phyloP scores from a whole-genome alignment of 2,797 vertebrate species.

The Strix occidentalis region DNA sequence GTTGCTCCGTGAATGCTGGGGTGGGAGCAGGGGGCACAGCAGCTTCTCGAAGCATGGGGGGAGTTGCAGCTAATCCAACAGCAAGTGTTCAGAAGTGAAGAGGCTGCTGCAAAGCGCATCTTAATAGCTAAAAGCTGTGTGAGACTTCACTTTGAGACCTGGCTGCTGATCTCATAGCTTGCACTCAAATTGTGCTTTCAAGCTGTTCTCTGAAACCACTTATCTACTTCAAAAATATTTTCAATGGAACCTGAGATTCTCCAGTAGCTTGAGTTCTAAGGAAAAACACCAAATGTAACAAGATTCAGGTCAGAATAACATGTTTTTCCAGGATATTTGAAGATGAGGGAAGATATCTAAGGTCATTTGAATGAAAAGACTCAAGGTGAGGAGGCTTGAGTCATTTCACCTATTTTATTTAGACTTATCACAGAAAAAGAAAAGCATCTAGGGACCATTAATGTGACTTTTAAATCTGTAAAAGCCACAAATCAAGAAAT shows the following conservation, averaged over 20 bases:
- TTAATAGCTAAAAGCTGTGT: neutral
- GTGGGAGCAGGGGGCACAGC: neutral
- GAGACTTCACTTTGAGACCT: neutral
- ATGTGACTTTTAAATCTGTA: neutral
- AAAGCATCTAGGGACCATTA: neutral
- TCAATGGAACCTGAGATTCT: neutral
- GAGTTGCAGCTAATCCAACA: neutral
- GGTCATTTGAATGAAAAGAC: neutral
- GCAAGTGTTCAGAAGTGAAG: neutral
- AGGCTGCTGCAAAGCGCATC: neutral
- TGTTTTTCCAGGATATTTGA: neutral
- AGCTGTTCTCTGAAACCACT: slow-evolving; percentile 1
- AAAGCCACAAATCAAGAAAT: neutral
- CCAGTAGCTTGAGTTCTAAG: neutral
- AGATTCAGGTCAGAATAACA: neutral
- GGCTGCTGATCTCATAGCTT: neutral
- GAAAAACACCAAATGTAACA: neutral
- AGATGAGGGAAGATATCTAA: neutral
- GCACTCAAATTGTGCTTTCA: neutral
- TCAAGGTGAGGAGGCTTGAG: neutral
- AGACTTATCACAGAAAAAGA: neutral
- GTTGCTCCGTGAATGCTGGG: neutral
- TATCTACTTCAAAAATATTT: slow-evolving; percentile 17
- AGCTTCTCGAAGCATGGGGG: rapidly evolving
- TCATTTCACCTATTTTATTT: neutral